A percentile compares a stretch with the other conserved stretches of the same genome.
Conservation (phyloP, 23 tunicate species). For the Clavelina lepadiformis region DNA sequence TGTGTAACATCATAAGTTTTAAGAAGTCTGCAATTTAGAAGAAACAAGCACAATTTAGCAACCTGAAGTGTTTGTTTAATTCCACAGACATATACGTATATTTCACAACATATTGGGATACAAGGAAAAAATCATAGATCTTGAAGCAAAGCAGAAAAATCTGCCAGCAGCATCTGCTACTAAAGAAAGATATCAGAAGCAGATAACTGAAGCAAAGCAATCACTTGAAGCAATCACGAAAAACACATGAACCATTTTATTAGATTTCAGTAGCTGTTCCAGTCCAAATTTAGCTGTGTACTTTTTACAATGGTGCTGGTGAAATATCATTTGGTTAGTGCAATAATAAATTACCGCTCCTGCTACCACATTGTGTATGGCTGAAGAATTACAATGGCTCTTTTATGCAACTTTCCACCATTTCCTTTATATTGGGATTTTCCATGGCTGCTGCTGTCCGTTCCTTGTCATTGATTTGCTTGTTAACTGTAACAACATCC, state of each 20-base stretch:
- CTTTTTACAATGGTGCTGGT: too few species aligned
- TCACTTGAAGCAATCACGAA: conserved; percentile 29
- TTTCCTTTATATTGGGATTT: conserved; percentile 64
- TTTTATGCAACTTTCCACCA: conserved; percentile 84
- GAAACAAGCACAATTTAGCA: background rate
- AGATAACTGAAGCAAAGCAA: conserved; percentile 31
- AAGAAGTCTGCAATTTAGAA: background rate
- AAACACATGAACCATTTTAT: too few species aligned
- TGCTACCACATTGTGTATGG: too few species aligned
- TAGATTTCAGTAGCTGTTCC: too few species aligned
- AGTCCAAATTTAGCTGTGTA: too few species aligned
- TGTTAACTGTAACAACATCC: conserved; percentile 57
- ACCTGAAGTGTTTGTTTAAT: background rate
- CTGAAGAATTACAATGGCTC: conserved; percentile 67
- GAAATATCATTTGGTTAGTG: too few species aligned
- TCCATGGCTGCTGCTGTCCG: conserved; percentile 93
- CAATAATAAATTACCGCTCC: too few species aligned
- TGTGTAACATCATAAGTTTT: background rate
- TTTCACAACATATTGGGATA: conserved; percentile 78
- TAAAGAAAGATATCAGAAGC: conserved; percentile 42
- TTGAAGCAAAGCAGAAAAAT: conserved; percentile 34
- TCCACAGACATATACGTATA: conserved; percentile 59
- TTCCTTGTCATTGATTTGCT: conserved; percentile 93
- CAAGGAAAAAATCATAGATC: conserved; percentile 67
- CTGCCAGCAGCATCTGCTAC: conserved; percentile 37